Base-by-base conservation (phyloP, 2,888 invertebrate genomes). In the Chloroclysta siterata region DNA sequence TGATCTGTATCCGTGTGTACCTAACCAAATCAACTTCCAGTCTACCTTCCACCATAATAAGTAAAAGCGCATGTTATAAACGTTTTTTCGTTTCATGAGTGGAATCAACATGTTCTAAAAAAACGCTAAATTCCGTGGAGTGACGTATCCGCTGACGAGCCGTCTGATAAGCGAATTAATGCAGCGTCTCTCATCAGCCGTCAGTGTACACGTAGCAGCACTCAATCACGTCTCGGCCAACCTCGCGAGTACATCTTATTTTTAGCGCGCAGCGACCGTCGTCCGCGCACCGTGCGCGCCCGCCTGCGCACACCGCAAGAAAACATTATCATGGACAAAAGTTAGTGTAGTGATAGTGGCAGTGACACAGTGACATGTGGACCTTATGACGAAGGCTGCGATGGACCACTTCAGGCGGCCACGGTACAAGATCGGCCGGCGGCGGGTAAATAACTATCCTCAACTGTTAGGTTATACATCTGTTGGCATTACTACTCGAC, bases 311-410 rank as follows among this genome's bases (percentile, higher is more conserved):
- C 53, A 72, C 52, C 48, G 50, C 57, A 53, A 57, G 56, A 64
- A 55, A 64, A 68, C 62, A 72, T 73, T 74, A 66, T 74, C 60
- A 66, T 58, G 57, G 61, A 60, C 47, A 65, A 52, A 60, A 47
- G 48, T 62, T 59, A 63, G 70, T 66, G 58, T 62, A 68, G 72
- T 78, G 73, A 69, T 73, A 74, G 79, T 80, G 78, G 76, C 73
- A 77, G 80, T 77, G 74, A 74, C 74, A 77, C 70, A 80, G 81
- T 83, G 84, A 79, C 63, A 90, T 90, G 90, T 83, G 83, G 70
- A 74, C 76, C 74, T 92, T 90, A 92, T 92, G 92, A 92, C 92
- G 78, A 89, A 89, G 84, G 87, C 83, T 81, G 75, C 64, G 22
- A 89, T 89, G 90, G 88, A 90, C 71, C 88, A 88, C 72, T 88